These are phyloP conservation scores for Diglossa cyanea DNA, from an alignment of 2,797 vertebrate genomes.

Conservation along the genomic window DNA sequence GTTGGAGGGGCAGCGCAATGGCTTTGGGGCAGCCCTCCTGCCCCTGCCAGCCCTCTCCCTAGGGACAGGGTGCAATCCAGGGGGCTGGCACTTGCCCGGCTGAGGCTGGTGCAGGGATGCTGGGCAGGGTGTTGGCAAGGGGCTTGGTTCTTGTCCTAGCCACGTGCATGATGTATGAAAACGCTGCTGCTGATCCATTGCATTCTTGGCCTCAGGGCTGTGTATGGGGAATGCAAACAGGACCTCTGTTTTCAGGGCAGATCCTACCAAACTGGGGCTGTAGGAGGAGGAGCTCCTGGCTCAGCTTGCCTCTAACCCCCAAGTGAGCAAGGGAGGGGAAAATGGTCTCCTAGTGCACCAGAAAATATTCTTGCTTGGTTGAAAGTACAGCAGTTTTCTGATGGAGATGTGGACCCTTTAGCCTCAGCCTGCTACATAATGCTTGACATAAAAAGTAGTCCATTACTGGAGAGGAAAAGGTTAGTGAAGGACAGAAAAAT, in stretches of 20 bases:
- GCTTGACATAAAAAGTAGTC: neutral
- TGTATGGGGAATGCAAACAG: neutral
- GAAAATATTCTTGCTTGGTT: neutral
- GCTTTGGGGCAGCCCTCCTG: too few species aligned
- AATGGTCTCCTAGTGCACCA: too few species aligned
- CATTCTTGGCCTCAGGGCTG: neutral
- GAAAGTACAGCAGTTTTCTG: neutral
- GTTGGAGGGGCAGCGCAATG: too few species aligned
- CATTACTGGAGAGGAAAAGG: neutral
- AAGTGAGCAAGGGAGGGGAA: neutral
- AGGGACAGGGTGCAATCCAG: too few species aligned
- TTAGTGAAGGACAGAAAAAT: conserved; percentile 19
- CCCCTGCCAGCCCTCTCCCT: too few species aligned
- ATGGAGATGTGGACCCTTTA: neutral
- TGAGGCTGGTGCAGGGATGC: too few species aligned
- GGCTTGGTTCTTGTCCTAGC: neutral
- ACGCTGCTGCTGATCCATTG: rapidly evolving
- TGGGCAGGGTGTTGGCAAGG: neutral
- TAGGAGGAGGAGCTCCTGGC: neutral
- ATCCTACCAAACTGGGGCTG: neutral
- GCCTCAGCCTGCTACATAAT: neutral
- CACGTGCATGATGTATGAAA: rapidly evolving
- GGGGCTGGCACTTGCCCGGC: too few species aligned
- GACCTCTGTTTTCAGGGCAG: neutral
- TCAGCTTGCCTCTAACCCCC: neutral